Evolutionary conservation across 2,888 invertebrate genomes (phyloP).

Genomic region (Falcaria lacertinaria): DNA sequence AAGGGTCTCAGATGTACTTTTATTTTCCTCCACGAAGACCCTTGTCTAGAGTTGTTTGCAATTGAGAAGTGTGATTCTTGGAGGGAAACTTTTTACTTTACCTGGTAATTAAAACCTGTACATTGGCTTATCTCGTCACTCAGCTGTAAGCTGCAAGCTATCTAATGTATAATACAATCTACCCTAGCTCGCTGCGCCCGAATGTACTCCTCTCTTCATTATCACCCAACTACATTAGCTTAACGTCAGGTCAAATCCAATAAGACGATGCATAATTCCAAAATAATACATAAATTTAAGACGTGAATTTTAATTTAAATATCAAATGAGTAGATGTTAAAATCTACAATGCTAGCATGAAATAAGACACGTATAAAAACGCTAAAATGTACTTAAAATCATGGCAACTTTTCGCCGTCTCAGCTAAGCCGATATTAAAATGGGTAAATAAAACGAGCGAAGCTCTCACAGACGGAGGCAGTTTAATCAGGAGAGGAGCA

Average conservation of each 20-base stretch:
- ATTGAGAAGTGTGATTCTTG: too few relatives aligned
- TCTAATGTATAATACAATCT: constrained; percentile 50
- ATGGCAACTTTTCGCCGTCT: neutral
- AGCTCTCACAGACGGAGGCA: constrained; percentile 33
- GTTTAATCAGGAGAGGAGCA: constrained; percentile 63
- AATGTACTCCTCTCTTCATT: constrained; percentile 37
- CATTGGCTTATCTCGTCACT: too few relatives aligned
- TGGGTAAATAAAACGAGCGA: constrained; percentile 38
- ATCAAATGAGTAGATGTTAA: too few relatives aligned
- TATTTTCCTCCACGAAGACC: constrained; percentile 21
- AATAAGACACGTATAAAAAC: neutral
- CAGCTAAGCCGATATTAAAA: constrained; percentile 5
- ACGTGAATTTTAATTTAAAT: too few relatives aligned
- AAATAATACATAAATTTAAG: too few relatives aligned
- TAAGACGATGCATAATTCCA: too few relatives aligned
- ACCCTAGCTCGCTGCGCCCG: constrained; percentile 33
- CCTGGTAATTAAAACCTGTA: too few relatives aligned
- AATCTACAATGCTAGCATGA: neutral
- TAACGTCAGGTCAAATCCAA: neutral
- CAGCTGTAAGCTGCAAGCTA: constrained; percentile 24
- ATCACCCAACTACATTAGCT: constrained; percentile 14
- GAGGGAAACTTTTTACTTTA: too few relatives aligned
- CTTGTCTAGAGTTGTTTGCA: constrained; percentile 11
- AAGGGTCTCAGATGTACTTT: constrained; percentile 40
- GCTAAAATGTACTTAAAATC: neutral